These are phyloP conservation scores for Drosophila paulistorum DNA, from an alignment of 1,140 invertebrate genomes.

Conservation along the genomic window DNA sequence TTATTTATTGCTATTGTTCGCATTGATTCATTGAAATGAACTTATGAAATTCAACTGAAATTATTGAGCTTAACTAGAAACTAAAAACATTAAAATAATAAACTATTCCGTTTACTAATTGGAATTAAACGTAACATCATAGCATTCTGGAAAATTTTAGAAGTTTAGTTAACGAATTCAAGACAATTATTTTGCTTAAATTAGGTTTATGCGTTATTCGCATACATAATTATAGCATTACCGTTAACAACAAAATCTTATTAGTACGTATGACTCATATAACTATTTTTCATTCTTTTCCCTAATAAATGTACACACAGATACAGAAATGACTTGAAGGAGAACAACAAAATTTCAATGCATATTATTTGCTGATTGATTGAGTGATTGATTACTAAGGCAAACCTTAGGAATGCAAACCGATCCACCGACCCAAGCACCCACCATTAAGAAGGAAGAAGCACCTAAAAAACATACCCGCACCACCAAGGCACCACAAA, in stretches of 20 bases:
- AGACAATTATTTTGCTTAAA: no score
- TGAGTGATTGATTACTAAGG: slow-evolving; percentile 75
- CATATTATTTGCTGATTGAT: slow-evolving; percentile 81
- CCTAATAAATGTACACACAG: neutral
- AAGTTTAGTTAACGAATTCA: no score
- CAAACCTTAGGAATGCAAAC: slow-evolving; percentile 18
- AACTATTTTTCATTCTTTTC: neutral
- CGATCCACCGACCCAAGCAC: neutral
- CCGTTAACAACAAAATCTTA: neutral
- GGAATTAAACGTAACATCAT: no score
- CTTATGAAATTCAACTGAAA: neutral
- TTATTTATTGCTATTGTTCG: neutral
- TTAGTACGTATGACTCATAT: neutral
- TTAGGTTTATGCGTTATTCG: neutral
- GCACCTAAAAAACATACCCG: neutral
- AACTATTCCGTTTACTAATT: no score
- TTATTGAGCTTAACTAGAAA: neutral
- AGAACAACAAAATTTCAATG: slow-evolving; percentile 69
- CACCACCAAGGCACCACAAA: slow-evolving; percentile 30
- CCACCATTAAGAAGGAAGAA: slow-evolving; percentile 27
- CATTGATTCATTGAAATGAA: neutral
- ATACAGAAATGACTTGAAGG: slow-evolving; percentile 43
- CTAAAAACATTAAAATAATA: no score
- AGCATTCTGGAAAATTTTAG: no score
- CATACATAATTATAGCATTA: neutral